These are phyloP conservation scores for Neotoxoptera formosana DNA, from an alignment of 1,140 invertebrate genomes.

Conservation along the genomic window DNA sequence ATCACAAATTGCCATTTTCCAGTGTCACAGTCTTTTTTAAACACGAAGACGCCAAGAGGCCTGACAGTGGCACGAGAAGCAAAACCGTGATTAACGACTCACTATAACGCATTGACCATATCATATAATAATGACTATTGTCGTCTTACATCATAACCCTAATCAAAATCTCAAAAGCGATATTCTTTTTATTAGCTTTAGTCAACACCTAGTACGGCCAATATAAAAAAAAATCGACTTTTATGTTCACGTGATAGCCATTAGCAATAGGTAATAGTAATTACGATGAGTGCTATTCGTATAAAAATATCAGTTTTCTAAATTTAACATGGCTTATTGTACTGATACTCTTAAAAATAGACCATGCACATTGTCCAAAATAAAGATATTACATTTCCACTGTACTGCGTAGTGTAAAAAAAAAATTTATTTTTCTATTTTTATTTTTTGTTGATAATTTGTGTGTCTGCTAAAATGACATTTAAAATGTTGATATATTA, in stretches of 20 bases:
- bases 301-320: slow-evolving; percentile 1
- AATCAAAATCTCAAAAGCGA: neutral
- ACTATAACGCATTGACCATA: slow-evolving; percentile 20
- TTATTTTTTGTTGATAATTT: neutral
- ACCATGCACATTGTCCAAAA: neutral
- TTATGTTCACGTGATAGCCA: neutral
- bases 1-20: slow-evolving; percentile 52
- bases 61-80: slow-evolving; percentile 36
- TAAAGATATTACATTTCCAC: neutral
- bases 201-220: neutral
- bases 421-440: too few relatives aligned
- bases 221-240: neutral
- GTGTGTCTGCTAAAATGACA: neutral
- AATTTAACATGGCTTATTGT: neutral
- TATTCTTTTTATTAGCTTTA: slow-evolving; percentile 15
- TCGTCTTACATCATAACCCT: slow-evolving; percentile 16
- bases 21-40: slow-evolving; percentile 29
- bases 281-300: neutral
- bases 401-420: neutral
- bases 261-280: slow-evolving; percentile 16
- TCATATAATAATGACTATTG: slow-evolving; percentile 29
- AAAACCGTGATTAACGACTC: slow-evolving; percentile 47
- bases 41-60: slow-evolving; percentile 32
- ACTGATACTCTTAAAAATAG: neutral
- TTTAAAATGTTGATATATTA: neutral